phyloP scores from a whole-genome alignment of 2,888 invertebrate genomes.

The Dorcus hopei region DNA sequence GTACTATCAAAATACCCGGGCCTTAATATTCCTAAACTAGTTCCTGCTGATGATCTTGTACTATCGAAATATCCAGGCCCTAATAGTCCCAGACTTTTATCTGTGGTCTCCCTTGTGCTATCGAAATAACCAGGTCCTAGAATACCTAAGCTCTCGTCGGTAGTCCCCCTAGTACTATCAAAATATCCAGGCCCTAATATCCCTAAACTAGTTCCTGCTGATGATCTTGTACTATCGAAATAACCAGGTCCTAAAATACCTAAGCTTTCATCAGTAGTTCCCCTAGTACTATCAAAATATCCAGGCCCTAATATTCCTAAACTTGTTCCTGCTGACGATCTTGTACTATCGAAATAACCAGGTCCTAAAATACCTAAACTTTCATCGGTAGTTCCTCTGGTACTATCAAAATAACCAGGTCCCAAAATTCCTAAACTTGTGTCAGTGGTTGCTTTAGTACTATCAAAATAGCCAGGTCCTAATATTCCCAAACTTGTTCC shows the following conservation, averaged over 20 bases:
- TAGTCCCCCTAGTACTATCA: neutral
- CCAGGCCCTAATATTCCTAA: neutral
- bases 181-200: neutral
- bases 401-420: neutral
- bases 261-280: neutral
- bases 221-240: neutral
- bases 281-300: conserved; percentile 2
- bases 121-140: conserved; percentile 3
- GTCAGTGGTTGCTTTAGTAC: neutral
- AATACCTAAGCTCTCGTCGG: neutral
- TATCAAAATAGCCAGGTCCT: neutral
- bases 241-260: neutral
- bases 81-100: neutral
- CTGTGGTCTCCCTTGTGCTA: neutral
- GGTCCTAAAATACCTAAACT: conserved; percentile 2
- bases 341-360: neutral
- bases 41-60: neutral
- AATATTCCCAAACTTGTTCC: neutral
- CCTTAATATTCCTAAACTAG: conserved; percentile 2
- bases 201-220: neutral
- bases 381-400: neutral
- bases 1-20: neutral
- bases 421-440: neutral
- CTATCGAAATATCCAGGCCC: neutral
- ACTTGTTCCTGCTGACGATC: neutral